Percentiles rank a stretch among this genome's conserved stretches.
Conservation (phyloP, 1,140 invertebrate species). For the Eulimnadia texana region DNA sequence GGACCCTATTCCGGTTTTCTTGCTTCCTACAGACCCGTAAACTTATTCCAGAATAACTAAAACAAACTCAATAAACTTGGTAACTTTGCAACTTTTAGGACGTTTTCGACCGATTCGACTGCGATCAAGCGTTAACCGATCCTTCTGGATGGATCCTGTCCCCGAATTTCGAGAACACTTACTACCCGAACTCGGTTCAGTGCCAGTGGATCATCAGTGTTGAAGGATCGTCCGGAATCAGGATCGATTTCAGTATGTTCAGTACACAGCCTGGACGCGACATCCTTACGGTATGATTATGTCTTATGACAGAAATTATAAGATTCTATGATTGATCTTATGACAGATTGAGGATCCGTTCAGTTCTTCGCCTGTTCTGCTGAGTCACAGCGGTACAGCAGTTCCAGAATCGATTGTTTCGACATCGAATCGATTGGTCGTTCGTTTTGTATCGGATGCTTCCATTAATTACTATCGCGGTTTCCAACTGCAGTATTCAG, state of each 20-base stretch:
- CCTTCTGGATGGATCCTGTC: background rate
- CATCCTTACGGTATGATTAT: background rate
- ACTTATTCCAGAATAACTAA: background rate
- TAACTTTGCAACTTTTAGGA: background rate
- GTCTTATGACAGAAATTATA: background rate
- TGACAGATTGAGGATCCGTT: background rate
- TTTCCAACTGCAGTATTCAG: background rate
- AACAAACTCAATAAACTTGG: background rate
- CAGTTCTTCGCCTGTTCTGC: background rate
- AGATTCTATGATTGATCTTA: background rate
- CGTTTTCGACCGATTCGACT: background rate
- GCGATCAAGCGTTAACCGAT: background rate
- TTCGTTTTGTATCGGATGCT: background rate
- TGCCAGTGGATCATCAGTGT: background rate
- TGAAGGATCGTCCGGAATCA: background rate
- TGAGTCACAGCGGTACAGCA: background rate
- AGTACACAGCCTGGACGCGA: background rate
- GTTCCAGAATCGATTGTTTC: background rate
- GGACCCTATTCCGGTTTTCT: background rate
- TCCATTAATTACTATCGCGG: background rate
- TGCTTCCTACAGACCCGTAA: background rate
- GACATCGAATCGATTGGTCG: background rate
- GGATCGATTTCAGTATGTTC: background rate
- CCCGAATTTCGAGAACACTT: background rate
- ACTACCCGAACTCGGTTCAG: background rate